phyloP scores from a whole-genome alignment of 2,113 vertebrate species.

The Stegastes partitus region DNA sequence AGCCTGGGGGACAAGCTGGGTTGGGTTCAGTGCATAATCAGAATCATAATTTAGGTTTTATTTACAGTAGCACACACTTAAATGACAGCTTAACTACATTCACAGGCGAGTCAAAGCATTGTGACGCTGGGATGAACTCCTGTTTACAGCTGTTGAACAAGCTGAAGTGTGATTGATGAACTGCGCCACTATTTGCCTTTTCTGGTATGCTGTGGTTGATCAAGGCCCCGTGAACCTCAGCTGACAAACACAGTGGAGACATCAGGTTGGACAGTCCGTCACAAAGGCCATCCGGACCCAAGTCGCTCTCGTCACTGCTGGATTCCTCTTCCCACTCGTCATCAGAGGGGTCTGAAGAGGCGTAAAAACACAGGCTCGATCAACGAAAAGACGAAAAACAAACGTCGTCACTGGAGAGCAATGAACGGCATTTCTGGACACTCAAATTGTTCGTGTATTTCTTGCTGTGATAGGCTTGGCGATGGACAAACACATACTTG shows the following conservation, averaged over 20 bases:
- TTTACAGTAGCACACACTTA: neutral
- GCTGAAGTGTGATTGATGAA: neutral
- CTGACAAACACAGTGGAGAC: constrained; percentile 95
- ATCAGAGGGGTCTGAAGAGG: constrained; percentile 89
- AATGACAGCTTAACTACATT: constrained; percentile 16
- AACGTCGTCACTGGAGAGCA: no score
- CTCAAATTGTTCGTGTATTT: neutral
- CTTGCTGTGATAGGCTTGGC: constrained; percentile 6
- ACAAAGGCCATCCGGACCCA: constrained; percentile 86
- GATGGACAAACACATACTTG: constrained; percentile 29
- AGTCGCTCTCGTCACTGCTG: constrained; percentile 95
- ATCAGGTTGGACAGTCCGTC: constrained; percentile 85
- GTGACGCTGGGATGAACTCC: neutral
- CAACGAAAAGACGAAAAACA: neutral
- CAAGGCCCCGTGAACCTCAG: constrained; percentile 90
- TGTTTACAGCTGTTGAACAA: neutral
- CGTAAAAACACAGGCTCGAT: neutral
- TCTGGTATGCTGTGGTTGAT: constrained; percentile 91
- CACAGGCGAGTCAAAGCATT: neutral
- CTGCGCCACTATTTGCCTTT: constrained; percentile 84
- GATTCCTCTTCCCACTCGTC: constrained; percentile 97
- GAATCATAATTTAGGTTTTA: neutral
- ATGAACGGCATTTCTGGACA: neutral
- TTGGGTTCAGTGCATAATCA: neutral
- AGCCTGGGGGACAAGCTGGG: neutral